Evolutionary conservation across 2,113 vertebrate species (phyloP).

Genomic region (Aythya baeri): DNA sequence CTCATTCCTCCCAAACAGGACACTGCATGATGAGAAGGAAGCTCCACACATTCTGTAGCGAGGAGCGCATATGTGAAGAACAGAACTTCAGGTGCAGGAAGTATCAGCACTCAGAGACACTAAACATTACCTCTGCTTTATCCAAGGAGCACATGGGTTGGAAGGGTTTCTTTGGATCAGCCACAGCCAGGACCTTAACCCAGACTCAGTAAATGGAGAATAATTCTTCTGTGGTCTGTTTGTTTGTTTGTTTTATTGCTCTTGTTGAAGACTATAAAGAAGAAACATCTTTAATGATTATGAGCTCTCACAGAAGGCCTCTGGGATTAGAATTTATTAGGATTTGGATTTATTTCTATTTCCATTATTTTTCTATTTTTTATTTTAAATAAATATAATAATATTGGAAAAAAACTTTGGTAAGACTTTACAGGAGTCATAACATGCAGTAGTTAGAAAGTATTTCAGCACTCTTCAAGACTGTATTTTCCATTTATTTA

Average conservation of each 20-base stretch:
- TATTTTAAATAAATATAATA: not conserved
- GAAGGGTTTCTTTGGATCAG: not conserved
- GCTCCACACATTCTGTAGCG: fast-evolving
- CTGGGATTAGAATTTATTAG: not conserved
- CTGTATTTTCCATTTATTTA: not conserved
- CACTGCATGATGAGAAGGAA: not conserved
- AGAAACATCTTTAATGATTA: fast-evolving
- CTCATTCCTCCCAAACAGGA: not conserved
- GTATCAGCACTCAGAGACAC: not conserved
- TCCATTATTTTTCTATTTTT: not conserved
- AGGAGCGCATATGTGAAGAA: not conserved
- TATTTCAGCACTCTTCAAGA: not conserved
- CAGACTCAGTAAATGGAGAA: not conserved
- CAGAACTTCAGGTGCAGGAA: not conserved
- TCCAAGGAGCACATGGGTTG: not conserved
- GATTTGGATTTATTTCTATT: not conserved
- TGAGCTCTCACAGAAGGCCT: not conserved
- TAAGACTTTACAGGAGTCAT: not conserved
- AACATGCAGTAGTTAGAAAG: not conserved
- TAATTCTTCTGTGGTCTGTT: not conserved
- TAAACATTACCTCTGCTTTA: not conserved
- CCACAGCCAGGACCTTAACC: not conserved
- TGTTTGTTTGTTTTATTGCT: not conserved
- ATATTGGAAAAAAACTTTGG: not conserved
- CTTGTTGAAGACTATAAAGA: not conserved